These are phyloP conservation scores for Chelonoidis abingdonii DNA, from an alignment of 2,113 vertebrate genomes.

Conservation along the genomic window DNA sequence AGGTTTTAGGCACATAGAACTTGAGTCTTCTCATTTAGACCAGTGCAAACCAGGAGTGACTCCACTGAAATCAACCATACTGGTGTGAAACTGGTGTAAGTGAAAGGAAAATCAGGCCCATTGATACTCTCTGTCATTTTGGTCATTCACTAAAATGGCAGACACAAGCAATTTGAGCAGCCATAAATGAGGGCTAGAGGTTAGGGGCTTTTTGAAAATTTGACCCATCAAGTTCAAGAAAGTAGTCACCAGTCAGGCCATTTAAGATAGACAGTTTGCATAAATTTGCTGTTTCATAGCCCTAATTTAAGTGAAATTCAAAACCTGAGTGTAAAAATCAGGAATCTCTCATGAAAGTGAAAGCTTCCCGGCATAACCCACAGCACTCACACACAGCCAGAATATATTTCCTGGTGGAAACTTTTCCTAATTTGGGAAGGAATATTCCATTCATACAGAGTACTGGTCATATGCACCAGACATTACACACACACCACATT, in stretches of 20 bases:
- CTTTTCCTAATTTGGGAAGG: not conserved
- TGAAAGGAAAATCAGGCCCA: not conserved
- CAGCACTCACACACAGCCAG: not conserved
- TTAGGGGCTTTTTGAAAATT: not conserved
- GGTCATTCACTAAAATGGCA: accelerated
- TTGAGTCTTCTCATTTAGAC: not conserved
- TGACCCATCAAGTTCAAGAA: not conserved
- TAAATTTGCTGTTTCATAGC: not conserved
- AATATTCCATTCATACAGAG: not conserved
- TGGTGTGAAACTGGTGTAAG: not conserved
- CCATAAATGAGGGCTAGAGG: too few species aligned
- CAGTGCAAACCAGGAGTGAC: not conserved
- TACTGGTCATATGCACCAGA: not conserved
- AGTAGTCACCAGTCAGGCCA: not conserved
- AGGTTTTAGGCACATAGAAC: not conserved
- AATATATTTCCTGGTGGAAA: not conserved
- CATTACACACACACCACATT: not conserved
- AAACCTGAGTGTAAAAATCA: not conserved
- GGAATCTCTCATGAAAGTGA: not conserved
- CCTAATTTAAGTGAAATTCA: not conserved
- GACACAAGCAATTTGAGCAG: not conserved
- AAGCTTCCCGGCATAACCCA: not conserved
- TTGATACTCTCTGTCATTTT: not conserved
- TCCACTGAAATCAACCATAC: not conserved
- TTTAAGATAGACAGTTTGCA: not conserved